Evolutionary conservation across 2,797 vertebrate species (phyloP), one percentile per base, ranked within the genome.

Genomic region (Knipowitschia caucasica): DNA sequence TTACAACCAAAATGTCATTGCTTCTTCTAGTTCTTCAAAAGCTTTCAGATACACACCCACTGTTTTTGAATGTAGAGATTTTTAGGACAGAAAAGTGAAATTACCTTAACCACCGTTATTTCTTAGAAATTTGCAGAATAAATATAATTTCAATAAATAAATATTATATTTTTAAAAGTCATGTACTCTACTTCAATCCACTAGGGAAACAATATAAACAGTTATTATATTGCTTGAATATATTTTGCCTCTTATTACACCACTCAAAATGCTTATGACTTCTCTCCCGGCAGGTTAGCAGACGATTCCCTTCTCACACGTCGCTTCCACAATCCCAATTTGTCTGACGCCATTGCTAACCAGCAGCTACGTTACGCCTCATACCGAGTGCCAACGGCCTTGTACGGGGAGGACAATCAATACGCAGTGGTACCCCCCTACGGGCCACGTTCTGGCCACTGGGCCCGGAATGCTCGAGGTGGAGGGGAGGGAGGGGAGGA

Each of bases 371-470:
- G 88, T 51, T 89, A 87, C 26, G 89, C 89, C 38, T 91, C 89
- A 5, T 90, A 90, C 65, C 81, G 85, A 49, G 68, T 90, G 57
- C 91, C 91, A 35, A 73, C 67, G 35, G 84, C 67, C 20, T 69
- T 91, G 55, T 80, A 88, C 30, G 85, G 86, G 15, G 69, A 78
- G 36, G 81, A 87, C 46, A 90, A 92, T 21, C 84, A 90, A 46
- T 98, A 94, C 36, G 93, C 93, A 0, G 86, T 94, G n/a, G 90
- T 95, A 53, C 86, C 90, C 66, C 94, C 95, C 9, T 94, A 89
- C 25, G 84, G 84, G 7, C 88, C 86, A n/a, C 77, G 60, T 20
- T 85, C 86, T 40, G 91, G 92, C 50, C 91, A 93, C 71, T 93
- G 88, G 90, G 89, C 89, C 51, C 80, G 57, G 64, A 85, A 88